These are phyloP conservation scores for Semotilus atromaculatus DNA, from an alignment of 2,797 vertebrate species.

Conservation along the genomic window DNA sequence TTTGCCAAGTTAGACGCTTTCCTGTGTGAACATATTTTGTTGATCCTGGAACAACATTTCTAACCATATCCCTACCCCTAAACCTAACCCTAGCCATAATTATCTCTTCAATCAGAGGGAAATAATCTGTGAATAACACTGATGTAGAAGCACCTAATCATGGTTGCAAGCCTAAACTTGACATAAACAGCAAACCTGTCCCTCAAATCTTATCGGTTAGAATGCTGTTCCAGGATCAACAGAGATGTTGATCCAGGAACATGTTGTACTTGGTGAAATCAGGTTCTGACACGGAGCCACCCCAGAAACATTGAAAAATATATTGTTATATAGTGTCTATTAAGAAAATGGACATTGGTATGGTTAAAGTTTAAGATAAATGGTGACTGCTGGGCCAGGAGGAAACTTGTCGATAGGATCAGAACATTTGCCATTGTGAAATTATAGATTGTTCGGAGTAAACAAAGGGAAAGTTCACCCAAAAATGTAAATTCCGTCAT, in stretches of 20 bases:
- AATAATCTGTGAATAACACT: not conserved
- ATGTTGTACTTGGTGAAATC: not conserved
- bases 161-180: not conserved
- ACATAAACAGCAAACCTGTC: not conserved
- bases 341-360: constrained; percentile 47
- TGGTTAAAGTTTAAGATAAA: constrained; percentile 38
- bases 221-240: not conserved
- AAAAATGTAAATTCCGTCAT: not conserved
- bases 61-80: not conserved
- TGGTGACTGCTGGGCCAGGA: constrained; percentile 16
- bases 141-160: not conserved
- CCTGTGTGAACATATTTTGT: not conserved
- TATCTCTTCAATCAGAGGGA: not conserved
- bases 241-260: not conserved
- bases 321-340: constrained; percentile 6
- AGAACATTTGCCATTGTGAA: not conserved
- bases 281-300: not conserved
- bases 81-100: not conserved
- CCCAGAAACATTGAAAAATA: not conserved
- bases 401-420: constrained; percentile 25
- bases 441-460: not conserved
- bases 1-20: not conserved
- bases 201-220: not conserved
- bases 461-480: not conserved
- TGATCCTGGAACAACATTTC: not conserved